Conservation (phyloP, 2,888 invertebrate species). For the Nasonia oneida region DNA sequence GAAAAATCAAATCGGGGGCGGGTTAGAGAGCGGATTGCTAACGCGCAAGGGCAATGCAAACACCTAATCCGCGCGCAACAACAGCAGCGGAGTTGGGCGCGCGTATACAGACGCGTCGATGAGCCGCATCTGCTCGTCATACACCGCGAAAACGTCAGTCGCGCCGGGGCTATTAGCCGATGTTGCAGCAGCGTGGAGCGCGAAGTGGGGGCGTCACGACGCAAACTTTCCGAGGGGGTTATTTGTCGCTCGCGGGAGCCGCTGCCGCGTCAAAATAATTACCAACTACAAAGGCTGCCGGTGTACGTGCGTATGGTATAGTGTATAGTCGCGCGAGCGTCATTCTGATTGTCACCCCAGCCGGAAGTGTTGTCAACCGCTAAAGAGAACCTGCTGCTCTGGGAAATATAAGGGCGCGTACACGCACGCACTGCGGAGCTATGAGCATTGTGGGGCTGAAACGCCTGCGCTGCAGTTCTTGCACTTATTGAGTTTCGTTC, state of each 20-base stretch:
- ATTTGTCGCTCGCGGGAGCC: constrained; percentile 55
- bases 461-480: constrained; percentile 60
- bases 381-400: constrained; percentile 18
- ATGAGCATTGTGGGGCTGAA: neutral
- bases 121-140: neutral
- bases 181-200: neutral
- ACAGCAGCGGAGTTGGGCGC: no score
- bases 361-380: constrained; percentile 22
- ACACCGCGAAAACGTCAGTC: neutral
- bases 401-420: neutral
- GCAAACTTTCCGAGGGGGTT: constrained; percentile 28
- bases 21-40: neutral
- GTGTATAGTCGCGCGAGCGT: constrained; percentile 48
- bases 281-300: constrained; percentile 67
- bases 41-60: neutral
- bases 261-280: constrained; percentile 68
- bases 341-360: constrained; percentile 69
- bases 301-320: constrained; percentile 55
- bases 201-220: constrained; percentile 31
- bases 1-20: neutral
- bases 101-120: neutral
- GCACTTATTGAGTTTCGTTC: constrained; percentile 59
- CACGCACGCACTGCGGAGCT: neutral
- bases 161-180: constrained; percentile 16
- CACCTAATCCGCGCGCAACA: neutral